Percentiles rank a stretch among this genome's conserved stretches.
phyloP scores from a whole-genome alignment of 2,113 vertebrate genomes.

The Vidua chalybeata region DNA sequence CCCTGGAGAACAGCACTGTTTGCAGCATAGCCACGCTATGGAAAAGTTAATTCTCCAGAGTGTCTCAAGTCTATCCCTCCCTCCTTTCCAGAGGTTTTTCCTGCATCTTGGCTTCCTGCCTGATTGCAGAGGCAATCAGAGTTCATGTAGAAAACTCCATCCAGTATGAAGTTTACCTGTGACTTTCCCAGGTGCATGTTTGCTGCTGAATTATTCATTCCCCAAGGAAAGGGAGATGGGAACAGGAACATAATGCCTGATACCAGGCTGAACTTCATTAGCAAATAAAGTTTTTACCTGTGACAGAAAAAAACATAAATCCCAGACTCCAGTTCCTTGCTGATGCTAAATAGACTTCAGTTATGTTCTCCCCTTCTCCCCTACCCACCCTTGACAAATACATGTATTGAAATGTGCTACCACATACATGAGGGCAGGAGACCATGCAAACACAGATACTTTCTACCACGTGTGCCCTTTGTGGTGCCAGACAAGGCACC shows the following conservation, averaged over 20 bases:
- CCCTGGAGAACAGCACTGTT: neutral
- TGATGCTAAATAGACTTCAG: neutral
- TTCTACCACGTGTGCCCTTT: neutral
- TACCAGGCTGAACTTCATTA: neutral
- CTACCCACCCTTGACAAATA: neutral
- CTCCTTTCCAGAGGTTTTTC: neutral
- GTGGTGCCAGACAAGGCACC: neutral
- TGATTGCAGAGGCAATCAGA: neutral
- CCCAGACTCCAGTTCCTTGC: neutral
- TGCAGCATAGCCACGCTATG: rapidly evolving
- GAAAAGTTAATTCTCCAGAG: neutral
- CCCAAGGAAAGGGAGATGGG: neutral
- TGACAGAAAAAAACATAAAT: neutral
- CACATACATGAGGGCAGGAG: neutral
- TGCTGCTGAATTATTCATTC: neutral
- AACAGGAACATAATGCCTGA: neutral
- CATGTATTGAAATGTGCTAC: neutral
- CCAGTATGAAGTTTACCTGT: neutral
- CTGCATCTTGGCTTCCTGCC: neutral
- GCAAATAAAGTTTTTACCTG: neutral
- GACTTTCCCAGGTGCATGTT: neutral
- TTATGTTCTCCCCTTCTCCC: neutral
- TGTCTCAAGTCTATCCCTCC: neutral
- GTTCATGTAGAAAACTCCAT: neutral
- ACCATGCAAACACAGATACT: neutral